phyloP scores from a whole-genome alignment of 2,113 vertebrate species.

The Cromileptes altivelis region DNA sequence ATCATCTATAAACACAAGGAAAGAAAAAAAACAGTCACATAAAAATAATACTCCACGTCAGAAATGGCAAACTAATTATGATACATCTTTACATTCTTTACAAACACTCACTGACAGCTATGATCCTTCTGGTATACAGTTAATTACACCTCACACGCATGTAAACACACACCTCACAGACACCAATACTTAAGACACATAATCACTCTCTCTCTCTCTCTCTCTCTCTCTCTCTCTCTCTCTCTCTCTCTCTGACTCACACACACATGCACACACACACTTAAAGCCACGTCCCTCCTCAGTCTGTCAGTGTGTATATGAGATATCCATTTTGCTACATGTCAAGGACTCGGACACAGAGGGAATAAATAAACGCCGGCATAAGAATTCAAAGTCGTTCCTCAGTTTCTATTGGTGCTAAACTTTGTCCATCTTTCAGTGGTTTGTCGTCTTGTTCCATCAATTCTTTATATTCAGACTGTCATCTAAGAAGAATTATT shows the following conservation, averaged over 20 bases:
- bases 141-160: conserved; percentile 35
- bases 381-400: conserved; percentile 35
- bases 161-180: background rate
- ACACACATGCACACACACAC: conserved; percentile 6
- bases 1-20: conserved; percentile 64
- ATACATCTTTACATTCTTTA: conserved; percentile 78
- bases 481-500: conserved; percentile 4
- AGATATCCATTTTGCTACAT: conserved; percentile 50
- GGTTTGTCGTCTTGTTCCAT: conserved; percentile 39
- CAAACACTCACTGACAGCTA: conserved; percentile 53
- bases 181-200: conserved; percentile 1
- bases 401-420: conserved; percentile 34
- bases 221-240: background rate
- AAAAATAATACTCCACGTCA: conserved; percentile 64
- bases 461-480: background rate
- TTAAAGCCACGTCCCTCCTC: conserved; percentile 49
- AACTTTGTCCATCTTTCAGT: conserved; percentile 51
- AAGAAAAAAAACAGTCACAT: conserved; percentile 65
- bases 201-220: background rate
- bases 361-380: conserved; percentile 73
- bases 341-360: conserved; percentile 51
- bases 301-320: conserved; percentile 53
- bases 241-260: background rate
- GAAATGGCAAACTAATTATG: conserved; percentile 67
- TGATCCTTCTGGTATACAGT: conserved; percentile 41